phyloP scores from a whole-genome alignment of 2,797 vertebrate genomes.

The Smutsia temminckii region DNA sequence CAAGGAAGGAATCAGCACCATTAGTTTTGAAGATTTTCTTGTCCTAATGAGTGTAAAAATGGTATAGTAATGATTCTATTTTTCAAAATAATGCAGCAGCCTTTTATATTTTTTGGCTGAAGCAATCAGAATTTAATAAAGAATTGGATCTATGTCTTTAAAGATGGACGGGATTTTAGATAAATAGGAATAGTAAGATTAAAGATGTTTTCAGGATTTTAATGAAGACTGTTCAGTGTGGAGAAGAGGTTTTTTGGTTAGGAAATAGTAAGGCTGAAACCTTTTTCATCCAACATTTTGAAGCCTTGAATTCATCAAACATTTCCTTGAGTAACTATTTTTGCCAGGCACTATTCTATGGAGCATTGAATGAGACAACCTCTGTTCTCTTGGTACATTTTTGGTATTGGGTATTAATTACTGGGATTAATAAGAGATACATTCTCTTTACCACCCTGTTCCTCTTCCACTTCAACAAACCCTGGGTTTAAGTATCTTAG shows the following conservation, averaged over 20 bases:
- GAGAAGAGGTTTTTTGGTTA: not conserved
- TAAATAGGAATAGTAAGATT: not conserved
- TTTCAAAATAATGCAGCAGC: slow-evolving; percentile 31
- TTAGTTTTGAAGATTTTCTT: slow-evolving; percentile 93
- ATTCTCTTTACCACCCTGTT: not conserved
- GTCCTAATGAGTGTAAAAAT: slow-evolving; percentile 95
- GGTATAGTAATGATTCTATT: slow-evolving; percentile 84
- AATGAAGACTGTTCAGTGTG: not conserved
- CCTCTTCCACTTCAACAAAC: not conserved
- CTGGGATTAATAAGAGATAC: not conserved
- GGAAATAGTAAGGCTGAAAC: not conserved
- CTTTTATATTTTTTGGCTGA: not conserved
- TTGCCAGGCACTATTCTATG: not conserved
- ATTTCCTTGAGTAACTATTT: not conserved
- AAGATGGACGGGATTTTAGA: not conserved
- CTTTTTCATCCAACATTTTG: no score
- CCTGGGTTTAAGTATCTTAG: not conserved
- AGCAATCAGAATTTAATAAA: not conserved
- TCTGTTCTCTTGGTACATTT: not conserved
- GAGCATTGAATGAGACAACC: not conserved
- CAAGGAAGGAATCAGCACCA: slow-evolving; percentile 90
- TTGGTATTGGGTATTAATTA: not conserved
- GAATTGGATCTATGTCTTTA: not conserved
- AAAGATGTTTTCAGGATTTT: not conserved
- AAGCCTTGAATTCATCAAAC: not conserved